Evolutionary conservation across 2,797 vertebrate genomes (phyloP), one percentile per base, ranked within the genome.

Genomic region (Artibeus lituratus): DNA sequence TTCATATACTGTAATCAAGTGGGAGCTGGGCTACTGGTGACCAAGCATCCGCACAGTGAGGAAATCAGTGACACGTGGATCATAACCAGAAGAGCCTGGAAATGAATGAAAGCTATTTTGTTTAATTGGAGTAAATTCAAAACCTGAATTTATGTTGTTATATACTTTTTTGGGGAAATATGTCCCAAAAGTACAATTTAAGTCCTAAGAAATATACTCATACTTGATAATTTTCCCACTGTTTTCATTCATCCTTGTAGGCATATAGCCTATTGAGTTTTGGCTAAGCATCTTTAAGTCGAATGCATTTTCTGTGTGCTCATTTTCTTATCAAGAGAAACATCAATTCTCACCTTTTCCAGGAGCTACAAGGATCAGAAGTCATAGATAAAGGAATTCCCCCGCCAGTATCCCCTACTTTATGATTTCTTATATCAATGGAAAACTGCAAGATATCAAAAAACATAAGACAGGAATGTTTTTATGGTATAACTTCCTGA

Each of bases 361-460:
- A 87, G 51, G 39, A 87, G 32, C 42, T 77, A 53, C 24, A 84
- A 21, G 70, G 37, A 80, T 80, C 76, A 80, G 51, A 90, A 72
- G 35, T 59, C 35, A 84, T 29, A 87, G 26, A 73, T 73, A 88
- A 83, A 90, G 67, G 35, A 87, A 87, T 81, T 83, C 15, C 37
- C 3, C 44, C 1, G 55, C 15, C 22, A 73, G 8, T 12, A 53
- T 16, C 0, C 26, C 37, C 70, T 95, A 22, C 67, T 81, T 96
- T 96, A 49, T 91, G 95, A 96, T 86, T 94, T 29, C 29, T 78
- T 65, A 26, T 49, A 9, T 87, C 35, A 81, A 37, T 26, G 84
- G 69, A 92, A 96, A 95, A 92, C 51, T 84, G 11, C 2, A 91
- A 86, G 39, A 91, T 94, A 82, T 72, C 73, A 92, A 95, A 87